phyloP scores from a whole-genome alignment of 2,797 vertebrate species.

The Hirundo rustica region DNA sequence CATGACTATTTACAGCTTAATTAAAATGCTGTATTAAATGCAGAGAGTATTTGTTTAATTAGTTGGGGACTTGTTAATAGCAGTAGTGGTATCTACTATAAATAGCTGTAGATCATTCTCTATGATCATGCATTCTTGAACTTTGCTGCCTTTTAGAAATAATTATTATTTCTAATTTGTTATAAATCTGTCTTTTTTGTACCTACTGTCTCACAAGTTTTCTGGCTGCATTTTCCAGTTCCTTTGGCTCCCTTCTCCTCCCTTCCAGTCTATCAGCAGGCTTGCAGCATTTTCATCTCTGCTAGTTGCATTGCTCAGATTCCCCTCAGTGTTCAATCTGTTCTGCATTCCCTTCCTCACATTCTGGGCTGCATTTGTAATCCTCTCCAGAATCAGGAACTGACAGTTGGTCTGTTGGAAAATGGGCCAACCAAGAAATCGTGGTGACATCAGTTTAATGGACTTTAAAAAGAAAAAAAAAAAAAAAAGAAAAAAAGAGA shows the following conservation, averaged over 20 bases:
- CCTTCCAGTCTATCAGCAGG: slow-evolving; percentile 1
- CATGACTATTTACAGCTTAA: not conserved
- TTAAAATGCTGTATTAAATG: not conserved
- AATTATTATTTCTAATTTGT: not conserved
- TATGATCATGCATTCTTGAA: not conserved
- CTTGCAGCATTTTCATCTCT: slow-evolving; percentile 23
- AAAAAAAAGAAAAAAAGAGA: no score
- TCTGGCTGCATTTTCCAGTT: not conserved
- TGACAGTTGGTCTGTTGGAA: slow-evolving; percentile 40
- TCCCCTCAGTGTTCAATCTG: slow-evolving; percentile 50
- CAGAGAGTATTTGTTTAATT: not conserved
- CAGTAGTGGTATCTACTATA: not conserved
- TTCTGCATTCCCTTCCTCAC: not conserved
- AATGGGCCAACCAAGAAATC: not conserved
- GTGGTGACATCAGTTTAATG: not conserved
- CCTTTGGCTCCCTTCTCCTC: not conserved
- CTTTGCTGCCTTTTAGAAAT: not conserved
- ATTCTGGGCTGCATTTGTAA: not conserved
- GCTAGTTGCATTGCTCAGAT: not conserved
- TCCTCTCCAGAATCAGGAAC: slow-evolving; percentile 10
- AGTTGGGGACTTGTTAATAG: not conserved
- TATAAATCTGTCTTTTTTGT: not conserved
- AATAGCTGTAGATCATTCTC: not conserved
- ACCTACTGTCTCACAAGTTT: slow-evolving; percentile 22
- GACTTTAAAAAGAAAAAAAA: not conserved